A percentile compares a stretch with the other conserved stretches of the same genome.
Conservation (phyloP, 2,797 vertebrate species). For the Galago senegalensis region DNA sequence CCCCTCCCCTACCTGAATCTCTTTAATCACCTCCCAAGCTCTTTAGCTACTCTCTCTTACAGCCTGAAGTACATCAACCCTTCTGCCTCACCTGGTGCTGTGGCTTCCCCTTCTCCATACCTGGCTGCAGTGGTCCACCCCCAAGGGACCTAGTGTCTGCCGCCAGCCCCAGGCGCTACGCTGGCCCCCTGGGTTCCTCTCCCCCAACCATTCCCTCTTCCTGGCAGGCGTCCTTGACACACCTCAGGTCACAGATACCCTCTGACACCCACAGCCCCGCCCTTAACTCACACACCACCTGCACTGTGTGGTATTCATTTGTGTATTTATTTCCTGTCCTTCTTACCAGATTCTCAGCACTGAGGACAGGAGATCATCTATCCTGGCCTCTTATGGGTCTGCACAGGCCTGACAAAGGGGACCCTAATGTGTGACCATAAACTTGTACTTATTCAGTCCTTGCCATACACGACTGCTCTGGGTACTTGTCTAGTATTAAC, state of each 20-base stretch:
- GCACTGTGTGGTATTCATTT: too few relatives aligned
- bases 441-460: background rate
- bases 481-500: background rate
- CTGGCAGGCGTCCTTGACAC: background rate
- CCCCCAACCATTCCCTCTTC: background rate
- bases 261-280: background rate
- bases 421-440: background rate
- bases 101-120: background rate
- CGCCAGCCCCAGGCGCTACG: background rate
- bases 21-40: accelerated
- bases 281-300: background rate
- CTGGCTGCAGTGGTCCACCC: background rate
- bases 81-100: too few relatives aligned
- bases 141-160: background rate
- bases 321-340: background rate
- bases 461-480: too few relatives aligned
- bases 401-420: background rate
- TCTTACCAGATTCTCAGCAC: background rate
- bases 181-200: background rate
- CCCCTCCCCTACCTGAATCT: background rate
- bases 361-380: background rate
- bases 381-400: background rate
- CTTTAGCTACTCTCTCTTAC: background rate
- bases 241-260: background rate
- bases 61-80: background rate